A percentile compares a stretch with the other conserved stretches of the same genome.
phyloP scores from a whole-genome alignment of 2,113 vertebrate species.

The pig (Sus scrofa) region T2T-Sscrofa CM000824.6:218404501-218405000 shows the following conservation, averaged over 20 bases:
- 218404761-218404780: neutral
- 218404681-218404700: neutral
- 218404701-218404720: neutral
- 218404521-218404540: too few species aligned
- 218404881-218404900: neutral
- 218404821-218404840: neutral
- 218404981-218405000: neutral
- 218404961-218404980: neutral
- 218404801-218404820: neutral
- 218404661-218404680: neutral
- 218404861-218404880: neutral
- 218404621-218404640: neutral
- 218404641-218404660: neutral
- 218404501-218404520: too few species aligned
- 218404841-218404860: neutral
- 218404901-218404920: neutral
- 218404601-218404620: too few species aligned
- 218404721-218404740: neutral
- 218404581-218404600: too few species aligned
- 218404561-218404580: too few species aligned
- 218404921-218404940: neutral
- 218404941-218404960: neutral
- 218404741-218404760: neutral
- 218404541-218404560: too few species aligned
- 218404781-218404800: neutral